phyloP scores from a whole-genome alignment of 30 jellyfish, hydroid and myxozoan genomes.

The Calvadosia cruxmelitensis region DNA sequence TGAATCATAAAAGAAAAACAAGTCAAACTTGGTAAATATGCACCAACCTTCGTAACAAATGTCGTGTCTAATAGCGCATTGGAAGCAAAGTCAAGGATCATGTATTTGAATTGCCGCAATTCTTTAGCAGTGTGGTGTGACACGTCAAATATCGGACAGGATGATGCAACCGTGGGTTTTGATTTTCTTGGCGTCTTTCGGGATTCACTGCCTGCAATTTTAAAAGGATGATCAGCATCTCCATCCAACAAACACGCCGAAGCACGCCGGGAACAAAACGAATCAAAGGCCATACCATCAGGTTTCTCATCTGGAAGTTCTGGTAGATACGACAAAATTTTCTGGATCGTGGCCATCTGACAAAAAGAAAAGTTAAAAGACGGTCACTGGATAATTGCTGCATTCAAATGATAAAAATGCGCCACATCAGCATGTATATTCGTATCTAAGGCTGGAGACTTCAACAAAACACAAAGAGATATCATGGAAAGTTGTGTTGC shows the following conservation, averaged over 20 bases:
- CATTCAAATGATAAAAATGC: too few species aligned
- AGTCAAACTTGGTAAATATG: too few species aligned
- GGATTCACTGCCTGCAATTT: too few species aligned
- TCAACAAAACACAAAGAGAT: too few species aligned
- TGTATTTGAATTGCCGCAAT: slow-evolving; percentile 25
- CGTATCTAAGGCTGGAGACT: too few species aligned
- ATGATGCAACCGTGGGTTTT: not conserved
- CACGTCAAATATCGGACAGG: slow-evolving; percentile 32
- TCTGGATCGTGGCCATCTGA: not conserved
- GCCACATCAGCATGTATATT: too few species aligned
- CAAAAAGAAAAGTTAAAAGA: not conserved
- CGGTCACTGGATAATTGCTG: too few species aligned
- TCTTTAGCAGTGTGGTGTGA: slow-evolving; percentile 20
- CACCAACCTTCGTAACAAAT: slow-evolving; percentile 20
- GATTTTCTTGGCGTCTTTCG: not conserved
- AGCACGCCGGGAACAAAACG: too few species aligned
- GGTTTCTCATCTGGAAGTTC: slow-evolving; percentile 1
- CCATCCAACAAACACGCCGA: too few species aligned
- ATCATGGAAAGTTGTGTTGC: too few species aligned
- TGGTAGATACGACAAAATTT: not conserved
- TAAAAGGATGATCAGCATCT: too few species aligned
- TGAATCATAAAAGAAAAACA: too few species aligned
- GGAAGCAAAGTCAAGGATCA: slow-evolving; percentile 14
- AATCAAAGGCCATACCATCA: not conserved
- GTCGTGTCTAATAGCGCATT: slow-evolving; percentile 11